These are phyloP conservation scores for Agrotis clavis DNA, from an alignment of 2,888 invertebrate genomes.

Conservation along the genomic window DNA sequence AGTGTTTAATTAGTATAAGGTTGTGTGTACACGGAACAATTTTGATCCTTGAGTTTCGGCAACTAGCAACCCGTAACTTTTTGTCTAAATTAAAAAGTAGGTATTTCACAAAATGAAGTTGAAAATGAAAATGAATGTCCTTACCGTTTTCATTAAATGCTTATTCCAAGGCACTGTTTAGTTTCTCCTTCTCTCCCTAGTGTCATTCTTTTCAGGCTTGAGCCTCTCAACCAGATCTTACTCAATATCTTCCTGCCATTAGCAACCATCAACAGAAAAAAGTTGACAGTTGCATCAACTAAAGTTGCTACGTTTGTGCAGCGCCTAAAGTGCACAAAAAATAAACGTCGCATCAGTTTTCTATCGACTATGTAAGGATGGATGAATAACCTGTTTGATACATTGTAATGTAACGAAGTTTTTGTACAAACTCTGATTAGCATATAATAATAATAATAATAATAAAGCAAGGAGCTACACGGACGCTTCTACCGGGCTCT, in stretches of 20 bases:
- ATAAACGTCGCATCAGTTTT: conserved; percentile 35
- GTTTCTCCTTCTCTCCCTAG: too few relatives aligned
- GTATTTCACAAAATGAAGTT: conserved; percentile 1
- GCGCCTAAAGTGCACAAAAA: conserved; percentile 21
- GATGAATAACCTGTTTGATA: conserved; percentile 27
- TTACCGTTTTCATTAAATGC: too few relatives aligned
- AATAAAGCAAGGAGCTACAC: too few relatives aligned
- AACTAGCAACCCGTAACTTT: background rate
- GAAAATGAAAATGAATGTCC: too few relatives aligned
- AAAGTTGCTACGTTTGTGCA: background rate
- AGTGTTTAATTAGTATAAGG: conserved; percentile 3
- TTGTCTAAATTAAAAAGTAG: background rate
- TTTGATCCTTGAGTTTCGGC: background rate
- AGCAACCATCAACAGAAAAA: background rate
- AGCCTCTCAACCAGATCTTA: too few relatives aligned
- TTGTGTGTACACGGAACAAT: background rate
- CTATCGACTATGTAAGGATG: conserved; percentile 36
- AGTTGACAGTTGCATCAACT: background rate
- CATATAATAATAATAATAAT: too few relatives aligned
- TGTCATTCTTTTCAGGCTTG: too few relatives aligned
- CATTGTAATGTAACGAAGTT: conserved; percentile 41
- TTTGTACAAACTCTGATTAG: conserved; percentile 26
- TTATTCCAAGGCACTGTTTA: too few relatives aligned
- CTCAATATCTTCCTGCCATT: background rate
- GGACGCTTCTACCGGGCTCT: too few relatives aligned